Evolutionary conservation across 1,140 invertebrate genomes (phyloP).

Genomic region (Littorina saxatilis): DNA sequence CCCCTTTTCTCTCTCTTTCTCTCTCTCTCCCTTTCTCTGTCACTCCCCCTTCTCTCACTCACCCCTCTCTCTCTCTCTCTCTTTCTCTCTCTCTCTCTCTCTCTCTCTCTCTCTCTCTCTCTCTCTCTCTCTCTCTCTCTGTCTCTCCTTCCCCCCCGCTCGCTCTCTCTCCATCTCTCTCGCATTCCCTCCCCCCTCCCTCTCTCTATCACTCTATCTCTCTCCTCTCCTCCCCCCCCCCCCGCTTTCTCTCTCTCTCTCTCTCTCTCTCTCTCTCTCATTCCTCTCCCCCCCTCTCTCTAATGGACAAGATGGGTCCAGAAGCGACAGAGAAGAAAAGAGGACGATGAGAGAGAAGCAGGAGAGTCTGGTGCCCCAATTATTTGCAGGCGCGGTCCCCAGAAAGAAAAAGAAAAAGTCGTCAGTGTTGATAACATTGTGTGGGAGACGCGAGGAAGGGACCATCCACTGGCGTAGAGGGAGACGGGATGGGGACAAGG

Average conservation of each 20-base stretch:
- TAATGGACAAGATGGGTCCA: not conserved
- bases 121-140: no score
- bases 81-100: not conserved
- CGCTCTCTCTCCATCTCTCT: no score
- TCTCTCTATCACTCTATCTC: no score
- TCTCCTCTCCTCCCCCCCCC: no score
- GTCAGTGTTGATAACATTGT: not conserved
- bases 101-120: not conserved
- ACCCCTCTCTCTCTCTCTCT: slow-evolving; percentile 23
- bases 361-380: not conserved
- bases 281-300: not conserved
- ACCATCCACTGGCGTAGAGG: not conserved
- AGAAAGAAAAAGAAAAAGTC: no score
- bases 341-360: not conserved
- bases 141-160: no score
- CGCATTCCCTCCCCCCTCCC: no score
- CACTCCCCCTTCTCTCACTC: not conserved
- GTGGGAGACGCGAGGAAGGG: not conserved
- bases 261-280: not conserved
- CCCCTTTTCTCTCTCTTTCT: not conserved
- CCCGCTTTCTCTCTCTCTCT: no score
- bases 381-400: slow-evolving; percentile 5
- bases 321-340: not conserved
- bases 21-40: not conserved
- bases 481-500: not conserved